Base-by-base conservation (phyloP, 2,888 invertebrate genomes). In the Chorisops tibialis region DNA sequence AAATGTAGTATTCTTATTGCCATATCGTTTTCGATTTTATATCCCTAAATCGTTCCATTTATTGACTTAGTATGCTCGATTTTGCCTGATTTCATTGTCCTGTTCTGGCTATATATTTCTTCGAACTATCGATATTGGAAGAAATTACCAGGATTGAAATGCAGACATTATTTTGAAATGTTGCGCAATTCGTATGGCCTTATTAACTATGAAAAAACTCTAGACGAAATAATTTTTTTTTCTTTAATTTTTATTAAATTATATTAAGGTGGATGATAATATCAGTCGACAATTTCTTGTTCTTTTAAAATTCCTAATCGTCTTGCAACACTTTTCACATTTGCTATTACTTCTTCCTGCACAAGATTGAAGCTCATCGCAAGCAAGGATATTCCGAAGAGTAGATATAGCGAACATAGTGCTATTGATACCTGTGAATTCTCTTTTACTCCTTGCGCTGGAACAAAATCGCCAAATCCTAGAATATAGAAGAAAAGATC, bases 341-440 rank as follows among this genome's bases (percentile, higher is more conserved):
- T 91, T 63, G 88, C 89, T 66, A 93, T 91, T 9, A 95, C 93
- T 77, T 95, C 93, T 74, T 94, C 94, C 76, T 95, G 96, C 47
- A 96, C 95, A 73, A 96, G 80, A 81, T 96, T 96, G 79, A 96
- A 96, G 71, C 93, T 93, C 96, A 96, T 97, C 24, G 96, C 96
- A 67, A 96, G 80, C 48, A 96, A 79, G 0, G 96, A 93, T 72
- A 96, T 96, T 6, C 96, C 96, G 75, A 96, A 95, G 45, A 97
- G 82, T 66, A 97, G 81, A 79, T 97, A 97, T 61, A 96, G 80
- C 0, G 94, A 94, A 72, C 94, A 95, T 59, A 95, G 82, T 0
- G 94, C 94, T 66, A 96, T 51, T 3, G 79, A 77, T 62, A 68
- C 62, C 58, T 76, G 73, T 1, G 77, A 75, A 64, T 77, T 75